A percentile compares a stretch with the other conserved stretches of the same genome.
phyloP scores from a whole-genome alignment of 2,888 invertebrate species.

The Tipula confusa region DNA sequence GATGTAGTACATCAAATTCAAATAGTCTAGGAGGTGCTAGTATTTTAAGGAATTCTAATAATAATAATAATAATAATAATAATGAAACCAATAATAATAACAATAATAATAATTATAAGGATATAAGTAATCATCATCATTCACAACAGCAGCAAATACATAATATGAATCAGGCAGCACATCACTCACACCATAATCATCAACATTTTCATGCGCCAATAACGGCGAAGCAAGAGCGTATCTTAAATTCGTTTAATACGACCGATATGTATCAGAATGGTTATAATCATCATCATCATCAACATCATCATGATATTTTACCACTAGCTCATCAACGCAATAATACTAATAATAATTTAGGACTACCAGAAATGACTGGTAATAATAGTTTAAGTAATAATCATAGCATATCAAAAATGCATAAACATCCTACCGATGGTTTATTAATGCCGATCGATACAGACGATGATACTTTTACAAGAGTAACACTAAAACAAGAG shows the following conservation, averaged over 20 bases:
- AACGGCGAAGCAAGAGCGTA: background rate
- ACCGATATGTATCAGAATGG: constrained; percentile 14
- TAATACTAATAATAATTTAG: constrained; percentile 8
- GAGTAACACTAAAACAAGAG: constrained; percentile 48
- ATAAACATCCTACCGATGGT: constrained; percentile 4
- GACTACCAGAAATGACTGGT: background rate
- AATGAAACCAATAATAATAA: constrained; percentile 27
- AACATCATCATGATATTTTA: constrained; percentile 27
- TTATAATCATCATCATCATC: constrained; percentile 1
- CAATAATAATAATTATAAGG: constrained; percentile 28
- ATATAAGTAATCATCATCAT: constrained; percentile 28
- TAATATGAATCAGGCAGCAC: constrained; percentile 26
- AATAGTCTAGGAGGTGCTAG: constrained; percentile 4
- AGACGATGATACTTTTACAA: constrained; percentile 39
- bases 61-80: background rate
- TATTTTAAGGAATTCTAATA: constrained; percentile 4
- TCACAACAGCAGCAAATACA: background rate
- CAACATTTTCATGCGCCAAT: constrained; percentile 3
- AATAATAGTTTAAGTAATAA: background rate
- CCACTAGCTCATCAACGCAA: background rate
- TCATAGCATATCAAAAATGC: constrained; percentile 4
- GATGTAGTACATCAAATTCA: background rate
- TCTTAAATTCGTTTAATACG: background rate
- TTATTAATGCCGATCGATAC: constrained; percentile 26
- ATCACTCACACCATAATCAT: background rate